Conservation (phyloP, 2,113 vertebrate genomes). For the Lipophrys pholis region DNA sequence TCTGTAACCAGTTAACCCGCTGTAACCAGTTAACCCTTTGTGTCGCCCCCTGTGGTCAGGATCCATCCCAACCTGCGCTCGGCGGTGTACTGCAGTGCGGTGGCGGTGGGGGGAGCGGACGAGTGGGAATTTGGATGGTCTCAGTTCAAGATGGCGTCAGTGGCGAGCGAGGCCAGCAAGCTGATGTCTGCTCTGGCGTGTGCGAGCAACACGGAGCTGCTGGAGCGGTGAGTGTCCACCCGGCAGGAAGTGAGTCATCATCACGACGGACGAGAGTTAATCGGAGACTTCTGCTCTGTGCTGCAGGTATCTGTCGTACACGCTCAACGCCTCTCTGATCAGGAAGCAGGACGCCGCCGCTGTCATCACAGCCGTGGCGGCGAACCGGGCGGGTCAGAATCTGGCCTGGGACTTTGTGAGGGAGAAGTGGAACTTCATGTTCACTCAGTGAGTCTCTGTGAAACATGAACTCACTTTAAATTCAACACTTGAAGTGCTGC, state of each 20-base stretch:
- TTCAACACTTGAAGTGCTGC: no score
- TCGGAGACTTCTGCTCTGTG: no score
- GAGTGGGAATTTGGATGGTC: conserved; percentile 90
- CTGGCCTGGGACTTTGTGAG: conserved; percentile 90
- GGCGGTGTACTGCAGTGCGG: conserved; percentile 89
- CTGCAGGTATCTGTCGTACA: conserved; percentile 86
- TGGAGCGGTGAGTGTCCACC: conserved; percentile 81
- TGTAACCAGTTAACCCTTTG: no score
- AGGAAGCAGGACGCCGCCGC: conserved; percentile 89
- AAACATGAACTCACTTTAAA: no score
- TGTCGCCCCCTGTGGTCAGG: conserved; percentile 64
- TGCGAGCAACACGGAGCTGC: conserved; percentile 78
- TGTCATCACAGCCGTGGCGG: conserved; percentile 86
- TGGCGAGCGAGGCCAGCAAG: conserved; percentile 87
- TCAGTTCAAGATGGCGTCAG: conserved; percentile 71
- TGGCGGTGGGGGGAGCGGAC: conserved; percentile 74
- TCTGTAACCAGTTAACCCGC: no score
- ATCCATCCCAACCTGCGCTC: conserved; percentile 89
- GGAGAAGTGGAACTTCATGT: conserved; percentile 85
- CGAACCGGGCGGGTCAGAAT: conserved; percentile 84
- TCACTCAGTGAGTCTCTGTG: conserved; percentile 87
- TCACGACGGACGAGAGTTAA: no score
- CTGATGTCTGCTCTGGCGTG: conserved; percentile 88
- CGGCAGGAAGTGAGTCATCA: no score
- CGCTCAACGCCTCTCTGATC: conserved; percentile 83